Evolutionary conservation across 2,113 vertebrate genomes (phyloP).

Genomic region (Erpornis zantholeuca): DNA sequence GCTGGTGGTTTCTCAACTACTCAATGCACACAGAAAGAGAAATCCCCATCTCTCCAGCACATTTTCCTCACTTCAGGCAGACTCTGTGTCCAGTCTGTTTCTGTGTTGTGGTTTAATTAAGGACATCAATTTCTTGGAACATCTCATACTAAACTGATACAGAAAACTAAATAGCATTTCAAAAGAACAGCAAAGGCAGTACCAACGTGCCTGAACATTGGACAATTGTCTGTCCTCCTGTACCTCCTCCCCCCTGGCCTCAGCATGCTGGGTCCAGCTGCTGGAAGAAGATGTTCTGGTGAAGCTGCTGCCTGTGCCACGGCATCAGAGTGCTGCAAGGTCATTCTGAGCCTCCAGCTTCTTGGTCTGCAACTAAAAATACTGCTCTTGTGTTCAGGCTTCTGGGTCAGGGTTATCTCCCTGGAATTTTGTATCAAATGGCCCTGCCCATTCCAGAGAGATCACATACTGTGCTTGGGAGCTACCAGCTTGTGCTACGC

Average conservation of each 20-base stretch:
- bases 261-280: fast-evolving
- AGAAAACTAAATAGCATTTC: background rate
- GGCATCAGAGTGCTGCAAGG: background rate
- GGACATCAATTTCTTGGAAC: background rate
- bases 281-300: background rate
- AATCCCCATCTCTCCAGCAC: background rate
- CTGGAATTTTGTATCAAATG: background rate
- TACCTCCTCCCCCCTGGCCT: background rate
- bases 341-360: background rate
- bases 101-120: background rate
- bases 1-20: background rate
- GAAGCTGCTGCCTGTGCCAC: background rate
- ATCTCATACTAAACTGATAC: background rate
- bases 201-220: background rate
- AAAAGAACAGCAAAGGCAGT: background rate
- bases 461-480: background rate
- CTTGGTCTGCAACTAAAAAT: background rate
- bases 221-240: background rate
- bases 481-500: background rate
- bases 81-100: background rate
- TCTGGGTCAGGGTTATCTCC: background rate
- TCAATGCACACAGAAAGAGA: background rate
- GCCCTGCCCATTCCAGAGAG: background rate
- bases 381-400: background rate
- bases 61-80: background rate